Percentiles rank a stretch among this genome's conserved stretches.
phyloP scores from a whole-genome alignment of 1,140 invertebrate genomes.

The Pygmarrhopalites habei region DNA sequence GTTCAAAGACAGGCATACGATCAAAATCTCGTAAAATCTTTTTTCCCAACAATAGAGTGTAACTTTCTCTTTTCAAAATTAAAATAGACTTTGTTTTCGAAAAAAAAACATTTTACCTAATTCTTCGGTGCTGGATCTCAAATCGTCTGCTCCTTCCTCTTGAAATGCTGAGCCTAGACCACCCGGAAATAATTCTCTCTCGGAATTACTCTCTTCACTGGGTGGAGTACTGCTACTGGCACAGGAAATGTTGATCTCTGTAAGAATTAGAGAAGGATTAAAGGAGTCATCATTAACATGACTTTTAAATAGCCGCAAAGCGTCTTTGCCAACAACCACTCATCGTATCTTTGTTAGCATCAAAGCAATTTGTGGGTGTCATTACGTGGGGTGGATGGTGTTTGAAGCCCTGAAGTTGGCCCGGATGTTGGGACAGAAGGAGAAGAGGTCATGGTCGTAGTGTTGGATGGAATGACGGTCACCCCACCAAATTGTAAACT shows the following conservation, averaged over 20 bases:
- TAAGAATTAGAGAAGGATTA: no score
- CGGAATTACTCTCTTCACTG: slow-evolving; percentile 68
- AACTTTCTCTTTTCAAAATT: no score
- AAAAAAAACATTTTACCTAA: no score
- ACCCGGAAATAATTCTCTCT: slow-evolving; percentile 58
- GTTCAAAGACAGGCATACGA: no score
- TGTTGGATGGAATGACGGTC: slow-evolving; percentile 19
- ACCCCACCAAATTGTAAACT: slow-evolving; percentile 26
- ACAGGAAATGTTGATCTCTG: slow-evolving; percentile 79
- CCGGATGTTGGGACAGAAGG: slow-evolving; percentile 34
- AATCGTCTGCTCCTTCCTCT: slow-evolving; percentile 68
- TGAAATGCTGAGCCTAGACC: slow-evolving; percentile 55
- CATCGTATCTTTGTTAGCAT: no score
- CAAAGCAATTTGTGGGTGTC: no score
- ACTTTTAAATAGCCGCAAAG: slow-evolving; percentile 49
- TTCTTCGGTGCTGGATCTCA: slow-evolving; percentile 58
- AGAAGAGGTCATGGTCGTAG: slow-evolving; percentile 22
- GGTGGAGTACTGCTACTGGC: slow-evolving; percentile 77
- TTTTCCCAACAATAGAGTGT: no score
- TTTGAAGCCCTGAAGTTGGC: slow-evolving; percentile 48
- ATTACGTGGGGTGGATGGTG: slow-evolving; percentile 66
- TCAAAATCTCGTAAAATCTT: no score
- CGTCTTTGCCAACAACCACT: no score
- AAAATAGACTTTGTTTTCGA: no score
- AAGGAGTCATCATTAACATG: slow-evolving; percentile 62